phyloP scores from a whole-genome alignment of 2,113 vertebrate genomes.

The Bubo scandiacus region DNA sequence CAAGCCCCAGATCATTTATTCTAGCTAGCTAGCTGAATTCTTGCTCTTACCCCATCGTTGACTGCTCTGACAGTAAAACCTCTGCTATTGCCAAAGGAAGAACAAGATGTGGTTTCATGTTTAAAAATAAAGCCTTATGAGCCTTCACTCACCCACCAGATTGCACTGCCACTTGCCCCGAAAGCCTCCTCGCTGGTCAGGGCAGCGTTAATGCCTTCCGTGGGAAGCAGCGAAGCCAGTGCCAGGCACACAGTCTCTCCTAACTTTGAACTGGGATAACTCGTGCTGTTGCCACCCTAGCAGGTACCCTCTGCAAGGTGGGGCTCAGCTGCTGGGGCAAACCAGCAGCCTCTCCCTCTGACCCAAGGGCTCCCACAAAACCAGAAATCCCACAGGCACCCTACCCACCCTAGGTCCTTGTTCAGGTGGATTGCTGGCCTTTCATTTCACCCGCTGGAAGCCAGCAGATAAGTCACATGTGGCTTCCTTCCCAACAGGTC shows the following conservation, averaged over 20 bases:
- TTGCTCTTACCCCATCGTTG: background rate
- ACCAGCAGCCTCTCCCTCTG: background rate
- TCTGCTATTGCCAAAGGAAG: background rate
- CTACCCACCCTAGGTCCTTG: background rate
- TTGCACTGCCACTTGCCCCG: background rate
- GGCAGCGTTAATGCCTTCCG: rapidly evolving
- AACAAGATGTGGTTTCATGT: background rate
- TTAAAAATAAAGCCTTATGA: background rate
- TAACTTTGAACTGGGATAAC: background rate
- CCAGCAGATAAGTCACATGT: background rate
- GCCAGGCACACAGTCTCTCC: background rate
- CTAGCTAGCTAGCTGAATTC: background rate
- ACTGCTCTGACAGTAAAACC: background rate
- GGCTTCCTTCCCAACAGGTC: background rate
- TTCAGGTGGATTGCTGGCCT: background rate
- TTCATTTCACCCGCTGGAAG: background rate
- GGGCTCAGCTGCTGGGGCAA: background rate
- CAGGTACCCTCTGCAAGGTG: background rate
- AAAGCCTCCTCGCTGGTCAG: background rate
- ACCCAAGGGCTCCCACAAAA: background rate
- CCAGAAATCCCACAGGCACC: background rate
- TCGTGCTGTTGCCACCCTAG: rapidly evolving
- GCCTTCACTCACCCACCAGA: background rate
- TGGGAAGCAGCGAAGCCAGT: background rate
- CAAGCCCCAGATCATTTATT: background rate